These are phyloP conservation scores for Scleropages formosus DNA, from an alignment of 2,797 vertebrate species.

Conservation along the genomic window DNA sequence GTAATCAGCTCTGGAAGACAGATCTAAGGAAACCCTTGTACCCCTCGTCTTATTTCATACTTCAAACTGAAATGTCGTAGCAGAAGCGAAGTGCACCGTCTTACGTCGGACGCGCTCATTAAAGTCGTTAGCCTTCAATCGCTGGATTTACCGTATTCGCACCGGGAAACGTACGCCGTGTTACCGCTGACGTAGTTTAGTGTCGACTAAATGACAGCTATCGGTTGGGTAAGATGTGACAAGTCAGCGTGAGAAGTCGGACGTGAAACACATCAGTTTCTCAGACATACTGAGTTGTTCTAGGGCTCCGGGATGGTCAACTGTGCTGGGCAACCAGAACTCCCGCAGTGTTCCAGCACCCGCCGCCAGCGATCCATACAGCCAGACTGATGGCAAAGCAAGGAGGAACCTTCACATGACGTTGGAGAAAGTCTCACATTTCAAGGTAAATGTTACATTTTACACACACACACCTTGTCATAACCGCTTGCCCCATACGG, in stretches of 20 bases:
- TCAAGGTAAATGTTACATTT: too few species aligned
- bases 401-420: too few species aligned
- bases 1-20: background rate
- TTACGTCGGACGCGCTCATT: background rate
- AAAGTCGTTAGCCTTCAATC: too few species aligned
- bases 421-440: too few species aligned
- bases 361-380: too few species aligned
- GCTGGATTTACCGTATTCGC: too few species aligned
- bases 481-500: too few species aligned
- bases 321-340: constrained; percentile 41
- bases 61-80: too few species aligned
- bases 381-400: too few species aligned
- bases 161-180: too few species aligned
- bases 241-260: constrained; percentile 41
- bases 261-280: constrained; percentile 28
- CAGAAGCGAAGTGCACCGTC: too few species aligned
- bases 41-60: background rate
- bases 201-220: background rate
- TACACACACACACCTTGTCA: too few species aligned
- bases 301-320: constrained; percentile 37
- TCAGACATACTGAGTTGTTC: constrained; percentile 34
- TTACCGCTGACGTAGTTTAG: background rate
- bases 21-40: background rate
- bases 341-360: background rate
- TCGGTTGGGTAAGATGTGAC: constrained; percentile 30